Evolutionary conservation across 2,113 vertebrate species (phyloP).

Genomic region (Symphodus melops): DNA sequence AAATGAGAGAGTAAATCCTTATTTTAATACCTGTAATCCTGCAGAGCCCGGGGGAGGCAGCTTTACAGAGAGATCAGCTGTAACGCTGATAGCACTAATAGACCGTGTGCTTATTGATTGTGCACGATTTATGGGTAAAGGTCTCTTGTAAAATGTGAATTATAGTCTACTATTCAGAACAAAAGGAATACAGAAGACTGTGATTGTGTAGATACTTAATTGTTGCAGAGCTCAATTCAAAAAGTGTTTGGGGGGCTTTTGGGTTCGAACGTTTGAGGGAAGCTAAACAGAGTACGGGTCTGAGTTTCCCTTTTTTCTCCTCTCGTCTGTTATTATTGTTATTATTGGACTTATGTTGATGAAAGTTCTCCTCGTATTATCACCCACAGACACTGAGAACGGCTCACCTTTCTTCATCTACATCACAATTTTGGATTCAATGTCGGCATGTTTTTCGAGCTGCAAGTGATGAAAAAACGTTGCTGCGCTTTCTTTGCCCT

Average conservation of each 20-base stretch:
- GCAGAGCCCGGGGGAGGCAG: slow-evolving; percentile 15
- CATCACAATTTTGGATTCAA: neutral
- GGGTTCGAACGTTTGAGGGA: neutral
- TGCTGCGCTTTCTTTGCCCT: neutral
- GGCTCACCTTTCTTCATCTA: neutral
- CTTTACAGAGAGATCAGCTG: slow-evolving; percentile 27
- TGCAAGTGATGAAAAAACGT: neutral
- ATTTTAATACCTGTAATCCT: slow-evolving; percentile 40
- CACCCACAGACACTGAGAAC: neutral
- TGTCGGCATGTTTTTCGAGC: neutral
- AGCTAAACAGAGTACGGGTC: neutral
- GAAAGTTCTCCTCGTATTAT: neutral
- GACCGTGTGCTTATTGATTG: slow-evolving; percentile 1
- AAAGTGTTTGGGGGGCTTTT: too few relatives aligned
- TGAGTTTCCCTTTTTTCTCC: neutral
- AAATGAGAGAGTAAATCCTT: slow-evolving; percentile 20
- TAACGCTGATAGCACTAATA: slow-evolving; percentile 10
- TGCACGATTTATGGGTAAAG: neutral
- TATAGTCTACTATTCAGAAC: slow-evolving; percentile 1
- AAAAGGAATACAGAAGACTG: too few relatives aligned
- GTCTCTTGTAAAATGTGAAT: neutral
- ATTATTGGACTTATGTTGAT: neutral
- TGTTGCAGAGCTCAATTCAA: too few relatives aligned
- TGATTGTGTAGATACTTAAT: too few relatives aligned
- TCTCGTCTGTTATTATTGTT: too few relatives aligned